Evolutionary conservation across 2,113 vertebrate species (phyloP), one percentile per base, ranked within the genome.

Genomic region (Strix aluco): DNA sequence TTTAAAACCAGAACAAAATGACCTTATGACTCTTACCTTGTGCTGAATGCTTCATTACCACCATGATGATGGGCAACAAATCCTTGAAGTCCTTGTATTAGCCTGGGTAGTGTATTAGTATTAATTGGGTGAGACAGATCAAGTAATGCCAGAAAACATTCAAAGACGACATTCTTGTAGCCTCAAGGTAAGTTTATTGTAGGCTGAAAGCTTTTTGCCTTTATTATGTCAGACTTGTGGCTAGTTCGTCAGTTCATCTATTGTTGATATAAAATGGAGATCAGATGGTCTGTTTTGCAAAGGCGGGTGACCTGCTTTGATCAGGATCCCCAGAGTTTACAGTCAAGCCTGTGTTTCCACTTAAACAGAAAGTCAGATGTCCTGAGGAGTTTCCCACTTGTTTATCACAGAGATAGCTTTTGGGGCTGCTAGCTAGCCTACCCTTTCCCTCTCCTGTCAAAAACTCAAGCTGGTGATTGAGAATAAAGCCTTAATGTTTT

Each of bases 91-190:
- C 58, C 74, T 79, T 82, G 34, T 61, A 51, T 86, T 95, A 92
- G 20, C 66, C 66, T 83, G 62, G 15, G 5, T 59, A 81, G 47
- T 40, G 6, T 90, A 16, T 73, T 81, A 92, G 91, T 92, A 71
- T 81, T 96, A 94, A 97, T 96, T 96, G 86, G 62, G 72, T 82
- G 92, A 96, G 89, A 82, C 86, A 61, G 47, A 86, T 78, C 34
- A 42, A 81, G 38, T 81, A 62, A 67, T 95, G 44, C 83, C 90
- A 78, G 69, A 72, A 84, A 58, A 49, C 19, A 38, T 86, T 91
- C 61, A 52, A 77, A 85, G 66, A 90, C 10, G 5, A 19, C 85
- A 57, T 90, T 94, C 83, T 23, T 86, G 57, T 94, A 91, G 82
- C 63, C 79, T 93, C 49, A 23, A 90, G 85, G 65, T 75, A 81